phyloP scores from a whole-genome alignment of 2,113 vertebrate genomes.

The Larimichthys polyactis region DNA sequence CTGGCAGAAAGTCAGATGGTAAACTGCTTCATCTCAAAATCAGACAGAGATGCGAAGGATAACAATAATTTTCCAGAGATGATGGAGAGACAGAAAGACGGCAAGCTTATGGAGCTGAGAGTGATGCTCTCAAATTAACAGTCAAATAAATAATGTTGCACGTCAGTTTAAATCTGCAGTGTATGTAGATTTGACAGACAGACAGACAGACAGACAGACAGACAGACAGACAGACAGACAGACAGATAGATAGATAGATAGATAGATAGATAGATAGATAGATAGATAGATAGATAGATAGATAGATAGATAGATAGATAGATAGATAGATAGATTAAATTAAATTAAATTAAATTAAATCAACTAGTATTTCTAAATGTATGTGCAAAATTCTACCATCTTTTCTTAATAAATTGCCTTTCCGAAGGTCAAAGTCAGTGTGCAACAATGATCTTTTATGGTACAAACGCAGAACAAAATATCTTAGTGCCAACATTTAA shows the following conservation, averaged over 20 bases:
- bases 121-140: slow-evolving; percentile 26
- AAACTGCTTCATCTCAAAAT: slow-evolving; percentile 36
- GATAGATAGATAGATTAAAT: neutral
- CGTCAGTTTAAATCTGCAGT: neutral
- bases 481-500: slow-evolving; percentile 52
- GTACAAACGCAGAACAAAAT: slow-evolving; percentile 58
- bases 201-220: neutral
- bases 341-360: neutral
- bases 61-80: slow-evolving; percentile 32
- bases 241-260: neutral
- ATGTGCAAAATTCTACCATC: slow-evolving; percentile 48
- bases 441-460: slow-evolving; percentile 59
- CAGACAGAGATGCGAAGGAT: slow-evolving; percentile 19
- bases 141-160: slow-evolving; percentile 2
- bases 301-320: slow-evolving; percentile 4
- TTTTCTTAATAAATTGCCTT: slow-evolving; percentile 34
- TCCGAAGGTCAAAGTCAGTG: slow-evolving; percentile 48
- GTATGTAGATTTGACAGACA: neutral
- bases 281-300: slow-evolving; percentile 9
- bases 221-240: neutral
- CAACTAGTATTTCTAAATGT: neutral
- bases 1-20: neutral
- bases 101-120: slow-evolving; percentile 1
- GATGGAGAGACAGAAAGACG: slow-evolving; percentile 7
- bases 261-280: slow-evolving; percentile 4